phyloP scores from a whole-genome alignment of 2,888 invertebrate species.

The Ferdinandea cuprea region DNA sequence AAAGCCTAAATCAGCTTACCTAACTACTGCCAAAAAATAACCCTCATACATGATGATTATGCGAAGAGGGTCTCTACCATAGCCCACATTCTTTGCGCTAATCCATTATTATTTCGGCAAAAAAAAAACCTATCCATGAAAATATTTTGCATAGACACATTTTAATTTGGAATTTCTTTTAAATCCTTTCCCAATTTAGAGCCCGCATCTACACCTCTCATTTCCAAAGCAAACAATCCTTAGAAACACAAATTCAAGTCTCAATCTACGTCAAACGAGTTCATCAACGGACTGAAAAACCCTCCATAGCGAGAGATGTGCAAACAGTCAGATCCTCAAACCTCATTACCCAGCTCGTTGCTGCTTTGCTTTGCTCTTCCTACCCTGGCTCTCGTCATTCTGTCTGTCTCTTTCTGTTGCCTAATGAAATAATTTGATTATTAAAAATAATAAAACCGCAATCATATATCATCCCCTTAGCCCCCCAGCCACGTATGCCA shows the following conservation, averaged over 20 bases:
- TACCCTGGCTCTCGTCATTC: too few relatives aligned
- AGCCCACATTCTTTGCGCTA: too few relatives aligned
- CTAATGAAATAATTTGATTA: conserved; percentile 68
- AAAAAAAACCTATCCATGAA: too few relatives aligned
- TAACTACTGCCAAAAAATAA: too few relatives aligned
- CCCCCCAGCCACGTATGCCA: neutral
- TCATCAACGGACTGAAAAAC: neutral
- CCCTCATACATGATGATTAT: too few relatives aligned
- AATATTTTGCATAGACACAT: too few relatives aligned
- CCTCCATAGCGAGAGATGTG: neutral
- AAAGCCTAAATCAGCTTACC: too few relatives aligned
- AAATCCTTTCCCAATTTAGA: neutral
- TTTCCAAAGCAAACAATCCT: neutral
- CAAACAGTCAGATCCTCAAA: neutral
- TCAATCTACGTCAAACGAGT: neutral
- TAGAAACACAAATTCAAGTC: neutral
- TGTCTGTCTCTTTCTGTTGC: neutral
- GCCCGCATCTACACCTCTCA: neutral
- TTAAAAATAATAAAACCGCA: conserved; percentile 61
- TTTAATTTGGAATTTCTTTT: neutral
- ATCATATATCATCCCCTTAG: conserved; percentile 41
- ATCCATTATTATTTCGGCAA: too few relatives aligned
- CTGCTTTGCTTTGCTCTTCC: too few relatives aligned
- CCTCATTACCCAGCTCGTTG: neutral
- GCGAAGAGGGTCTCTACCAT: too few relatives aligned